phyloP scores from a whole-genome alignment of 2,797 vertebrate genomes.

The Sternarchorhynchus goeldii region DNA sequence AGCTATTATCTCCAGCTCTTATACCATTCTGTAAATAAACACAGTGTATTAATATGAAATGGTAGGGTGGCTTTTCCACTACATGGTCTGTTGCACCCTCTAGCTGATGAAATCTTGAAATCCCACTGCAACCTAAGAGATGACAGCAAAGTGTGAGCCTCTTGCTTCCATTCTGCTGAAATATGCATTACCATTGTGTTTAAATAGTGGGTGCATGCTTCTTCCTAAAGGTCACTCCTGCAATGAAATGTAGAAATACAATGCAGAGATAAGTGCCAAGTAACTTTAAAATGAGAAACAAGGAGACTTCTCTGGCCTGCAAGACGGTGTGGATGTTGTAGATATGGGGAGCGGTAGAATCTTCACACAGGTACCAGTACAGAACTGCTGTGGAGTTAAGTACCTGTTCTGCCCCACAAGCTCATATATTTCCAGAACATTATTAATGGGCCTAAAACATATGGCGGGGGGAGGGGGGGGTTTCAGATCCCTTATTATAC shows the following conservation, averaged over 20 bases:
- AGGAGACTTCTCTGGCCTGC: slow-evolving; percentile 30
- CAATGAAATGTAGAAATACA: slow-evolving; percentile 43
- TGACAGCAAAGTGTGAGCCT: slow-evolving; percentile 45
- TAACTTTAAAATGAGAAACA: slow-evolving; percentile 49
- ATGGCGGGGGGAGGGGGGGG: slow-evolving; percentile 2
- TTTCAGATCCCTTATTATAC: slow-evolving; percentile 43
- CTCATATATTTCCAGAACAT: slow-evolving; percentile 49
- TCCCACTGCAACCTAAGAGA: slow-evolving; percentile 51
- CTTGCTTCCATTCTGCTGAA: slow-evolving; percentile 43
- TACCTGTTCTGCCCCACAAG: slow-evolving; percentile 29
- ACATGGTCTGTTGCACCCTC: slow-evolving; percentile 61
- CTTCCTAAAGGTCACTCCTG: slow-evolving; percentile 42
- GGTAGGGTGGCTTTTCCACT: slow-evolving; percentile 45
- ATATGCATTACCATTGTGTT: slow-evolving; percentile 53
- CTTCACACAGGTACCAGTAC: slow-evolving; percentile 48
- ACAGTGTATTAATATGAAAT: slow-evolving; percentile 53
- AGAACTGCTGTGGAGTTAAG: slow-evolving; percentile 49
- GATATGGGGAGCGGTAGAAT: slow-evolving; percentile 28
- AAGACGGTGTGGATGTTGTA: slow-evolving; percentile 35
- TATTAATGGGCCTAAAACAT: slow-evolving; percentile 47
- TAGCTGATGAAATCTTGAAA: slow-evolving; percentile 60
- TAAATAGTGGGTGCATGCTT: slow-evolving; percentile 32
- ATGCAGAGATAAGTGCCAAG: slow-evolving; percentile 40
- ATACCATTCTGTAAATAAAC: slow-evolving; percentile 58
- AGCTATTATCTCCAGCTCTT: slow-evolving; percentile 51